Evolutionary conservation across 2,113 vertebrate genomes (phyloP).

Genomic region (Rhinichthys klamathensis): DNA sequence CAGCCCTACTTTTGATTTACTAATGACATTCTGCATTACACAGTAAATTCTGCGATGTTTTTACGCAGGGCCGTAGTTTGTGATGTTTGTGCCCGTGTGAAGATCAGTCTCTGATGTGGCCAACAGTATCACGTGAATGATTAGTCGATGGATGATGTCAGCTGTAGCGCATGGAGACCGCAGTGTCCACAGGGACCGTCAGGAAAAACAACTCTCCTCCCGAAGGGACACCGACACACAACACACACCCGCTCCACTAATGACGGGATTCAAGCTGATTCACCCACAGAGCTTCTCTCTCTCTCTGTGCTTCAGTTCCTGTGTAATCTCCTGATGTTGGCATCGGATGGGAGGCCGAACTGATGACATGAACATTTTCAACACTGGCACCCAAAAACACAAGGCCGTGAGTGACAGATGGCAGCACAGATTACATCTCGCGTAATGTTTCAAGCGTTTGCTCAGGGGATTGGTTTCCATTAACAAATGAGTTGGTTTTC

Average conservation of each 20-base stretch:
- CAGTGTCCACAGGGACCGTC: neutral
- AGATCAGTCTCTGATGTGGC: neutral
- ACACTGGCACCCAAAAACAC: neutral
- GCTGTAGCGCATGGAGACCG: neutral
- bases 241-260: too few species aligned
- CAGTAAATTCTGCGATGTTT: neutral
- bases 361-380: neutral
- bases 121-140: neutral
- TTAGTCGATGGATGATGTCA: neutral
- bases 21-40: neutral
- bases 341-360: neutral
- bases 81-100: neutral
- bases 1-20: too few species aligned
- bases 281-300: neutral
- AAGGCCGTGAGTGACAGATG: neutral
- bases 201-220: conserved; percentile 33
- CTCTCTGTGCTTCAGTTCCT: neutral
- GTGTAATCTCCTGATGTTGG: conserved; percentile 7
- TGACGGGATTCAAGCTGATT: neutral
- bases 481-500: neutral
- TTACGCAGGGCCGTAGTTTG: neutral
- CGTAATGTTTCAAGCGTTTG: neutral
- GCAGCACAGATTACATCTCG: neutral
- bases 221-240: neutral
- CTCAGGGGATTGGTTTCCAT: neutral